Conservation (phyloP, 1,140 invertebrate genomes). For the Lucilia cuprina region DNA sequence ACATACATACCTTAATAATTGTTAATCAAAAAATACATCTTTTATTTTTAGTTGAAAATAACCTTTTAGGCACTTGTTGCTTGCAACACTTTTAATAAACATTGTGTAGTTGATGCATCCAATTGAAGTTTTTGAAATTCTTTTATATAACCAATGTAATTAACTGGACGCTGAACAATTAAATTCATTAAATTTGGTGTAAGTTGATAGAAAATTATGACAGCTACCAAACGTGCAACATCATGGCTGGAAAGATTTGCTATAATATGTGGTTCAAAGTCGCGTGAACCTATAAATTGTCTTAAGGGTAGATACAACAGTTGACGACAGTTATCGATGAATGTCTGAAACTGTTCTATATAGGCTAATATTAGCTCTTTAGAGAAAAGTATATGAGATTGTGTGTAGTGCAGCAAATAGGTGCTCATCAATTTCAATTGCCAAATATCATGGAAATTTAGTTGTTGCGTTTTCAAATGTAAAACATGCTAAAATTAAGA, state of each 20-base stretch:
- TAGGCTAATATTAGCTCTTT: slow-evolving; percentile 54
- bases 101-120: slow-evolving; percentile 55
- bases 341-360: slow-evolving; percentile 51
- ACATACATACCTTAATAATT: background rate
- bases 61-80: slow-evolving; percentile 28
- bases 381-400: slow-evolving; percentile 48
- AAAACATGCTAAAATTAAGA: slow-evolving; percentile 29
- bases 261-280: slow-evolving; percentile 49
- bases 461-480: slow-evolving; percentile 31
- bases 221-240: slow-evolving; percentile 64
- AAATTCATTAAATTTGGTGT: slow-evolving; percentile 62
- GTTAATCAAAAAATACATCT: background rate
- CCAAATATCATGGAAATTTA: slow-evolving; percentile 57
- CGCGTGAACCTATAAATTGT: slow-evolving; percentile 47
- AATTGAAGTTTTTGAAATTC: slow-evolving; percentile 56
- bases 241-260: slow-evolving; percentile 48
- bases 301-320: slow-evolving; percentile 46
- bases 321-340: slow-evolving; percentile 45
- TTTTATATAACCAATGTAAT: slow-evolving; percentile 57
- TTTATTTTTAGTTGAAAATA: background rate
- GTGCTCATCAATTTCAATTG: slow-evolving; percentile 52
- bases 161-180: slow-evolving; percentile 50
- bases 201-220: slow-evolving; percentile 70
- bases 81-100: slow-evolving; percentile 59
- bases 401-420: slow-evolving; percentile 42